A percentile compares a stretch with the other conserved stretches of the same genome.
Evolutionary conservation across 2,113 vertebrate genomes (phyloP).

Genomic region (Phasianus colchicus): DNA sequence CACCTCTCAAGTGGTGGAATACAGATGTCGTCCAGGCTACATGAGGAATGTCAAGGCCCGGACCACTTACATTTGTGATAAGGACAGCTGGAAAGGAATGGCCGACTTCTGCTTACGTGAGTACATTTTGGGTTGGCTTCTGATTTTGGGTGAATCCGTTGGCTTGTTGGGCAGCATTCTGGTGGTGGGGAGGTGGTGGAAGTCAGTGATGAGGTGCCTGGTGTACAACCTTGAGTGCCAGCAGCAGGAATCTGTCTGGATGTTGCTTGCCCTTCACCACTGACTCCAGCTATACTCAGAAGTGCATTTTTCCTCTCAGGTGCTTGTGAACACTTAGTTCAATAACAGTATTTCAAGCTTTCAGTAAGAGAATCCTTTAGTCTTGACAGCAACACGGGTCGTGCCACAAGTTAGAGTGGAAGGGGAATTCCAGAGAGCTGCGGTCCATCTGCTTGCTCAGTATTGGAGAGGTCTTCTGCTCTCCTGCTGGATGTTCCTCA

Average conservation of each 20-base stretch:
- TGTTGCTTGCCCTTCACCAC: background rate
- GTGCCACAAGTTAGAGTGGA: accelerated
- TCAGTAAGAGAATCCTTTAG: background rate
- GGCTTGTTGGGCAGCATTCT: background rate
- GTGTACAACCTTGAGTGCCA: accelerated
- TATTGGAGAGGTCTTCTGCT: background rate
- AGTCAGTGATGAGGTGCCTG: accelerated
- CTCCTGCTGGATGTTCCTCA: background rate
- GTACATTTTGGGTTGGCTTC: background rate
- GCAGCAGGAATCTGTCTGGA: background rate
- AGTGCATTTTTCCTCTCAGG: background rate
- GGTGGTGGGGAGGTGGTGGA: background rate
- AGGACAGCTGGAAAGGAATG: accelerated
- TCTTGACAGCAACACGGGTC: accelerated
- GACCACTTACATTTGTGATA: accelerated
- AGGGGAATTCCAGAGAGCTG: background rate
- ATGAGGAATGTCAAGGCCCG: accelerated
- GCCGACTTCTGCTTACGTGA: background rate
- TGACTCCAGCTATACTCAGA: background rate
- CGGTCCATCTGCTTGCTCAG: background rate
- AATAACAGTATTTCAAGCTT: accelerated
- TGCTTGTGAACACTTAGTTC: background rate
- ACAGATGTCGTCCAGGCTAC: background rate
- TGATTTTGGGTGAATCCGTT: background rate
- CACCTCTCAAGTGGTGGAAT: accelerated